Percentiles rank a stretch among this genome's conserved stretches.
phyloP scores from a whole-genome alignment of 2,797 vertebrate genomes.

The Zenarchopterus dispar region DNA sequence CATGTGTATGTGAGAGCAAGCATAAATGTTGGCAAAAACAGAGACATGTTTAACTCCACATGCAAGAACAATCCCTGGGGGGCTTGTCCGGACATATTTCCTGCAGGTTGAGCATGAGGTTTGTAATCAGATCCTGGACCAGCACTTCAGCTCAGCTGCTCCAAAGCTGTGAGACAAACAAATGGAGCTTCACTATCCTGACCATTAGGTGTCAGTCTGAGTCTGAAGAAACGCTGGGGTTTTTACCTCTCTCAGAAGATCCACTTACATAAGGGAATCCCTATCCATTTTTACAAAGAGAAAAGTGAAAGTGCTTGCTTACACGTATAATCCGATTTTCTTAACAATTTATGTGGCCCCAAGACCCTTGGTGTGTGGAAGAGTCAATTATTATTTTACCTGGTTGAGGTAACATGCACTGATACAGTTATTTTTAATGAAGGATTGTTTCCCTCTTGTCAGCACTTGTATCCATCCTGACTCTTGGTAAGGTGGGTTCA shows the following conservation, averaged over 20 bases:
- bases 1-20: no score
- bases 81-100: conserved; percentile 4
- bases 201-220: conserved; percentile 74
- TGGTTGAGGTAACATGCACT: no score
- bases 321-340: conserved; percentile 1
- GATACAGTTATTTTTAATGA: no score
- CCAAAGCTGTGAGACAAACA: conserved; percentile 45
- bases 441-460: no score
- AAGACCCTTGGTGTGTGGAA: not conserved
- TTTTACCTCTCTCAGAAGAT: conserved; percentile 14
- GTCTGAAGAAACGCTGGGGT: conserved; percentile 32
- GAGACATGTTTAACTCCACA: not conserved
- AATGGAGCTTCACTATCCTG: conserved; percentile 21
- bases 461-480: not conserved
- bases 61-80: not conserved
- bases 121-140: conserved; percentile 12
- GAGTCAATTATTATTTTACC: no score
- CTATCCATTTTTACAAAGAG: conserved; percentile 5
- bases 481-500: not conserved
- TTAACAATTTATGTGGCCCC: not conserved
- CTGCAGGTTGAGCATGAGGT: conserved; percentile 8
- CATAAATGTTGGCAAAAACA: not conserved
- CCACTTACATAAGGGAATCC: conserved; percentile 46
- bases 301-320: conserved; percentile 7
- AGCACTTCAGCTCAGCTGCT: conserved; percentile 16